Base-by-base conservation (phyloP, 2,113 vertebrate genomes). In the Nannospalax galili region DNA sequence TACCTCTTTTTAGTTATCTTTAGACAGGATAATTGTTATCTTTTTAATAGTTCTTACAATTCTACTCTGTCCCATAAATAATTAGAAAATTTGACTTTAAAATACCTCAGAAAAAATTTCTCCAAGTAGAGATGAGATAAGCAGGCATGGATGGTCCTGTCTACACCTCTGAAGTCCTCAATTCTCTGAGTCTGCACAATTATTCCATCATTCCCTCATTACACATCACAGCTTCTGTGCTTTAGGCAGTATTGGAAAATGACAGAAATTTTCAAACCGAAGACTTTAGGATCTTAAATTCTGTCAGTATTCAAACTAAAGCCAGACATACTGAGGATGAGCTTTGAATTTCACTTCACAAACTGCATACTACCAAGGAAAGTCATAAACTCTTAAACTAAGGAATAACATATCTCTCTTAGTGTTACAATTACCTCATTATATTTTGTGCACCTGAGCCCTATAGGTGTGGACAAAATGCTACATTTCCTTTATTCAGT, bases 41-140 rank as follows among this genome's bases (percentile, higher is more conserved):
- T 80, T 35, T 91, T 45, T 72, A 58, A 64, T 45, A 62, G 62
- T 24, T 85, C 22, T 91, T 16, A 96, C 82, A 88, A 62, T 86
- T 22, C 22, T 37, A 42, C 58, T 65, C 3, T 77, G 30, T 8
- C 9, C 4, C 19, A 75, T 37, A 20, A 20, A 26, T 56, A 72
- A 84, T 0, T 58, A 7, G 45, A 58, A 52, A 87, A 88, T 0
- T 67, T 5, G 22, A 93, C 1, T 17, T 92, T 70, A 73, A 64
- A 88, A 48, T 35, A 79, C 5, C 16, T 78, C 58, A 74, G 64
- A 67, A 74, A 30, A 12, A 80, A 3, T 88, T 42, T 28, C 20
- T 89, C 2, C 9, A 58, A n/a, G 17, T 69, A 11, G 20, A 82
- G 8, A 64, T 42, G 20, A 62, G 0, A 77, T 58, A 48, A 2